Conservation (phyloP, 2,888 invertebrate genomes). For the Conops quadrifasciatus region DNA sequence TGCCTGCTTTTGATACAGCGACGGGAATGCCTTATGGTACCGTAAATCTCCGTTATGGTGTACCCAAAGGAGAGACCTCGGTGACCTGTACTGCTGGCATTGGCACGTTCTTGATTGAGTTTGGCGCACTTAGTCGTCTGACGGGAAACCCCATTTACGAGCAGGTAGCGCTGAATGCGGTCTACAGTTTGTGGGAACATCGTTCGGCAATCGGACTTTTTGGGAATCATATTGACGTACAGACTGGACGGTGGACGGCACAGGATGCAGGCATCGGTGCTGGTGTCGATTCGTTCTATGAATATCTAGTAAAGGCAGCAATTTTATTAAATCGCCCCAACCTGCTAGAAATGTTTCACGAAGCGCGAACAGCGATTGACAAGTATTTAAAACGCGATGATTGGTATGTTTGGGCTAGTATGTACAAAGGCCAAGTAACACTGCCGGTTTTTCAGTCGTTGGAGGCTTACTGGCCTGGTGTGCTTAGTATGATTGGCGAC, state of each 20-base stretch:
- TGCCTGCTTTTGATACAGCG: conserved; percentile 89
- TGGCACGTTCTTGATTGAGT: conserved; percentile 96
- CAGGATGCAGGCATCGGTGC: conserved; percentile 97
- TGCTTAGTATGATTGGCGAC: conserved; percentile 88
- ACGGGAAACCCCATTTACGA: conserved; percentile 96
- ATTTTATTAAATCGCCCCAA: conserved; percentile 89
- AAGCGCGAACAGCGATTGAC: conserved; percentile 79
- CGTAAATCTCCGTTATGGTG: conserved; percentile 88
- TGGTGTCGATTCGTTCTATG: conserved; percentile 97
- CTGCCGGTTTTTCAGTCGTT: conserved; percentile 98
- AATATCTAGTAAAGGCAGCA: conserved; percentile 97
- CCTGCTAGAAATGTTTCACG: conserved; percentile 89
- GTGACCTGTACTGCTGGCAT: conserved; percentile 98
- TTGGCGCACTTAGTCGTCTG: conserved; percentile 90
- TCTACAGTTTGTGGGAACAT: conserved; percentile 86
- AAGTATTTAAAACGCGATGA: conserved; percentile 91
- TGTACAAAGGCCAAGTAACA: conserved; percentile 93
- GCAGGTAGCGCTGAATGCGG: conserved; percentile 90
- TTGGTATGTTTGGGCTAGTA: conserved; percentile 99
- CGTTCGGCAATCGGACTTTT: conserved; percentile 88
- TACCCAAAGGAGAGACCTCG: conserved; percentile 93
- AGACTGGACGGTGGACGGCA: conserved; percentile 96
- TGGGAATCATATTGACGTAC: conserved; percentile 97
- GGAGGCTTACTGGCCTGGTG: conserved; percentile 98
- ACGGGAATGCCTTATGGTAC: conserved; percentile 99